Percentiles rank a stretch among this genome's conserved stretches.
Evolutionary conservation across 2,113 vertebrate species (phyloP).

Genomic region (Gopherus flavomarginatus): DNA sequence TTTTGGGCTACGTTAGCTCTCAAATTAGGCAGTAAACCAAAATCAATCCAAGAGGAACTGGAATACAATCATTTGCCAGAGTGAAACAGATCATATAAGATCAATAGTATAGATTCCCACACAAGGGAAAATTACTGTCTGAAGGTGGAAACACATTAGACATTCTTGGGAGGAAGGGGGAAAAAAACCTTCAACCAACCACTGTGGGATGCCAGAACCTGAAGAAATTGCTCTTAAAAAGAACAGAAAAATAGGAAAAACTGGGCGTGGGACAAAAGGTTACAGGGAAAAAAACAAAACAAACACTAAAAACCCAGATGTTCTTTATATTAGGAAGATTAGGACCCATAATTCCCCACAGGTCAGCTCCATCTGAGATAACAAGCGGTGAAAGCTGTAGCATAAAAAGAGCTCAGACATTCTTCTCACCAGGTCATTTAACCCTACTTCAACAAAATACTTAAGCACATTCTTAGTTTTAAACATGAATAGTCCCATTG

Average conservation of each 20-base stretch:
- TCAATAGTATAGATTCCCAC: conserved; percentile 56
- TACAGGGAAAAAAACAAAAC: rapidly evolving
- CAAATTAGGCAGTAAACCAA: conserved; percentile 35
- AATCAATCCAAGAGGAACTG: conserved; percentile 35
- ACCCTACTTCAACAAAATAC: not conserved
- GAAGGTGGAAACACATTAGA: conserved; percentile 13
- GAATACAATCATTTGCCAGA: conserved; percentile 37
- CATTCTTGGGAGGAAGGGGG: not conserved
- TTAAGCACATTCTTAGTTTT: not conserved
- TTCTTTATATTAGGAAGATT: not conserved
- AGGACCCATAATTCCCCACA: not conserved
- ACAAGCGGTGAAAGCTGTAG: rapidly evolving
- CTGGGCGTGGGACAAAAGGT: not conserved
- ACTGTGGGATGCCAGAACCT: not conserved
- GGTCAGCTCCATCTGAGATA: not conserved
- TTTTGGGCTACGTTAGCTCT: conserved; percentile 35
- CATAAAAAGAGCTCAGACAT: not conserved
- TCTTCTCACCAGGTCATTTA: not conserved
- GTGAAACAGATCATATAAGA: not conserved
- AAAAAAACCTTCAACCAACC: conserved; percentile 9
- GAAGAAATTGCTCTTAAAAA: not conserved
- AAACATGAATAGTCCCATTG: not conserved
- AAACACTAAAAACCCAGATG: not conserved
- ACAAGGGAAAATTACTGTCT: conserved; percentile 40
- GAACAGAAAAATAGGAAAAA: not conserved